phyloP scores from a whole-genome alignment of 37 sponge, comb jelly and placozoan species.

The Oscarella lobularis region DNA sequence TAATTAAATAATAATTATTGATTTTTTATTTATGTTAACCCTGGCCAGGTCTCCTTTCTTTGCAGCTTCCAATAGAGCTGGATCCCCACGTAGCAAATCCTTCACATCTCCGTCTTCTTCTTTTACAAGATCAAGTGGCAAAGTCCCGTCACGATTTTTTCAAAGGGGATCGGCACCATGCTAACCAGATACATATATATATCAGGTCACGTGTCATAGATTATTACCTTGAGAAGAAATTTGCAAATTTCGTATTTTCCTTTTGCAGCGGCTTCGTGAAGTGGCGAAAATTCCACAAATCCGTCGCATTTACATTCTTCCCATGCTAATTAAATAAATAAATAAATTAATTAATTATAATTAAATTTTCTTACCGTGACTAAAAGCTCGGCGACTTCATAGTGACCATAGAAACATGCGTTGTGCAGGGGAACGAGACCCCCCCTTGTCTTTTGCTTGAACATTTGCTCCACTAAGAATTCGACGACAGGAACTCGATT shows the following conservation, averaged over 20 bases:
- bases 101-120: constrained; percentile 80
- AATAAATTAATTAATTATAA: too few relatives aligned
- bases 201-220: not conserved
- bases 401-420: constrained; percentile 94
- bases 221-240: constrained; percentile 53
- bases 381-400: constrained; percentile 69
- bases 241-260: constrained; percentile 85
- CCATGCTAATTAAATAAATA: too few relatives aligned
- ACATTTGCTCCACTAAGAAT: constrained; percentile 85
- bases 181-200: not conserved
- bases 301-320: constrained; percentile 67
- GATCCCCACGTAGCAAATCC: constrained; percentile 72
- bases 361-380: too few relatives aligned
- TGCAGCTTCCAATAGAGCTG: constrained; percentile 71
- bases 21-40: constrained; percentile 5
- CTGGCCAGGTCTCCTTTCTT: constrained; percentile 81
- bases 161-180: constrained; percentile 20
- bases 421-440: constrained; percentile 94
- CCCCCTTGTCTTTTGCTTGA: constrained; percentile 92
- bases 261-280: constrained; percentile 93
- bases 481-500: constrained; percentile 83
- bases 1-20: too few relatives aligned
- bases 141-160: constrained; percentile 76
- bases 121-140: constrained; percentile 81
- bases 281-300: constrained; percentile 88